phyloP scores from a whole-genome alignment of 2,797 vertebrate genomes.

The Balearica regulorum region DNA sequence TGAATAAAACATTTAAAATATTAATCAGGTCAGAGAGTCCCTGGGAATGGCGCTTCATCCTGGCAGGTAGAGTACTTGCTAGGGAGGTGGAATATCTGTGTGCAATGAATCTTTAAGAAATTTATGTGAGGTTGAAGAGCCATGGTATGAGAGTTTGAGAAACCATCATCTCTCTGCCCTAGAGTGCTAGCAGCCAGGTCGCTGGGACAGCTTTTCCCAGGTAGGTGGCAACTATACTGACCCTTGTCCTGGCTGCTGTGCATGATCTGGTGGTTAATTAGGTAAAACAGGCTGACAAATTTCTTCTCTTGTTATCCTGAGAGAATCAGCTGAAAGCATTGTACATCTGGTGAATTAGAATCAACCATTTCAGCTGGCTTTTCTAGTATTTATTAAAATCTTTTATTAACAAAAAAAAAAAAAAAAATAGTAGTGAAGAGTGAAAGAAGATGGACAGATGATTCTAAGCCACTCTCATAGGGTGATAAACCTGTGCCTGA shows the following conservation, averaged over 20 bases:
- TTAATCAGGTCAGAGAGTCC: neutral
- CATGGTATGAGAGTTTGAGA: neutral
- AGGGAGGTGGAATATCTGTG: neutral
- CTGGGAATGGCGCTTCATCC: neutral
- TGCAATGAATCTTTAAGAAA: neutral
- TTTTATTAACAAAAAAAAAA: neutral
- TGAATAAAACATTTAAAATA: constrained; percentile 26
- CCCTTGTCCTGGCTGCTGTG: neutral
- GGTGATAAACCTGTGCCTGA: neutral
- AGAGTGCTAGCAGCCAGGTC: neutral
- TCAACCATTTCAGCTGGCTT: neutral
- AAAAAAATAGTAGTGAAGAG: neutral
- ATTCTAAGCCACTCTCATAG: neutral
- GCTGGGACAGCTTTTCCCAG: neutral
- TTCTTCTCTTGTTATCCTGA: neutral
- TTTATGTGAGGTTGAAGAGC: neutral
- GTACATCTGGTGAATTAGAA: neutral
- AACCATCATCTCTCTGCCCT: neutral
- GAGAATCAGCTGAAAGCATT: neutral
- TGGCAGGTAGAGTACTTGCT: neutral
- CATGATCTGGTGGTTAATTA: constrained; percentile 29
- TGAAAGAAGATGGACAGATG: neutral
- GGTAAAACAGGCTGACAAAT: constrained; percentile 2
- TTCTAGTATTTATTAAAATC: neutral
- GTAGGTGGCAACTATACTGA: neutral